Evolutionary conservation across 2,113 vertebrate genomes (phyloP).

Genomic region (Alligator sinensis): DNA sequence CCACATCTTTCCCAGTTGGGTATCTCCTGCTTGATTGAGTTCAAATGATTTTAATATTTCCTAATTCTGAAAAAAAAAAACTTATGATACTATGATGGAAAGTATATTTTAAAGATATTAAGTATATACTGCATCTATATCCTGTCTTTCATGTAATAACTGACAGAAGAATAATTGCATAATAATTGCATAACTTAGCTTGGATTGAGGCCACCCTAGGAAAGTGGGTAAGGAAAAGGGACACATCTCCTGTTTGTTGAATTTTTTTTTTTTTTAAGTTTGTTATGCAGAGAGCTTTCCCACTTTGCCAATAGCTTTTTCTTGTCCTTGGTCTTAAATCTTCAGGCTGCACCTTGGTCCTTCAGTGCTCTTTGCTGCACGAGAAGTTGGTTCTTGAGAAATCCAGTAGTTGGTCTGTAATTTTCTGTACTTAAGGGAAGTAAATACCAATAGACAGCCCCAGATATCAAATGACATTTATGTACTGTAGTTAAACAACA

Average conservation of each 20-base stretch:
- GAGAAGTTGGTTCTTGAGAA: background rate
- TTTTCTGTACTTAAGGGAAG: background rate
- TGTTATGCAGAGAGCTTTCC: background rate
- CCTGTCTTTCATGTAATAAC: conserved; percentile 55
- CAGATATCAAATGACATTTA: background rate
- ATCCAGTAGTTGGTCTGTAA: background rate
- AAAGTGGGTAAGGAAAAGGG: conserved; percentile 27
- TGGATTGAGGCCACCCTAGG: conserved; percentile 51
- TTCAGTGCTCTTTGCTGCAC: background rate
- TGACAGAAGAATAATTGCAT: conserved; percentile 65
- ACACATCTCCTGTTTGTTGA: background rate
- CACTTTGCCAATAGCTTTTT: background rate
- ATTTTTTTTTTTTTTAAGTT: background rate
- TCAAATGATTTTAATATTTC: conserved; percentile 48
- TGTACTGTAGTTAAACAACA: no score
- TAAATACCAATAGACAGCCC: background rate
- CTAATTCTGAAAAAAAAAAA: conserved; percentile 60
- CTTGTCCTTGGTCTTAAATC: conserved; percentile 6
- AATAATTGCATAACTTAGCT: conserved; percentile 43
- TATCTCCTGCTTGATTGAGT: conserved; percentile 11
- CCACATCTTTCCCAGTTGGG: conserved; percentile 8
- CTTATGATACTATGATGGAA: conserved; percentile 43
- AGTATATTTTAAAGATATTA: conserved; percentile 68
- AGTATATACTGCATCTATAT: conserved; percentile 37
- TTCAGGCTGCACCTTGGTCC: background rate